Conservation (phyloP, 64 coral and sea anemone genomes). For the Astreopora myriophthalma region DNA sequence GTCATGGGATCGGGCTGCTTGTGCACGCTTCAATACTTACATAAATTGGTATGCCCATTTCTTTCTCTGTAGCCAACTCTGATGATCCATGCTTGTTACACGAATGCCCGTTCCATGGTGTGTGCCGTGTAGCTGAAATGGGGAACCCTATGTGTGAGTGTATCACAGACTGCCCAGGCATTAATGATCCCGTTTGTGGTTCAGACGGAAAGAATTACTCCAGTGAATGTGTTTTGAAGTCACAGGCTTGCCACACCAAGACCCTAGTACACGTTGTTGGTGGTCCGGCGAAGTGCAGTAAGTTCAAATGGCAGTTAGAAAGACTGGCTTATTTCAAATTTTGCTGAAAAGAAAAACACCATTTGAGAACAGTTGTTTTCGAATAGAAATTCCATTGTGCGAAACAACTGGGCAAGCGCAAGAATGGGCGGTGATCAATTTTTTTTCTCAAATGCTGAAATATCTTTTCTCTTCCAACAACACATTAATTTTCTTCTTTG, state of each 20-base stretch:
- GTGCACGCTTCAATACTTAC: too few relatives aligned
- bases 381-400: too few relatives aligned
- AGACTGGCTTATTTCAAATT: not conserved
- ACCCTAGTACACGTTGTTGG: not conserved
- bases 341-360: not conserved
- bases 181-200: conserved; percentile 57
- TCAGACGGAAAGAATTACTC: conserved; percentile 64
- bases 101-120: conserved; percentile 46
- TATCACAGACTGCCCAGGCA: conserved; percentile 24
- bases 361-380: too few relatives aligned
- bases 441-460: too few relatives aligned
- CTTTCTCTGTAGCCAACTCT: not conserved
- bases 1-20: too few relatives aligned
- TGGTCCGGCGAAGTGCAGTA: conserved; percentile 8
- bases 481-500: too few relatives aligned
- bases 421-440: too few relatives aligned
- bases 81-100: conserved; percentile 42
- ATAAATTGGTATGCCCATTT: too few relatives aligned
- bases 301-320: not conserved
- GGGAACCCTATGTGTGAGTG: conserved; percentile 55
- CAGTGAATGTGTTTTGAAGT: conserved; percentile 55
- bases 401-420: too few relatives aligned
- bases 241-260: conserved; percentile 33
- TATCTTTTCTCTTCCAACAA: too few relatives aligned
- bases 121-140: not conserved